Conservation (phyloP, 2,113 vertebrate species). For the Misgurnus anguillicaudatus region DNA sequence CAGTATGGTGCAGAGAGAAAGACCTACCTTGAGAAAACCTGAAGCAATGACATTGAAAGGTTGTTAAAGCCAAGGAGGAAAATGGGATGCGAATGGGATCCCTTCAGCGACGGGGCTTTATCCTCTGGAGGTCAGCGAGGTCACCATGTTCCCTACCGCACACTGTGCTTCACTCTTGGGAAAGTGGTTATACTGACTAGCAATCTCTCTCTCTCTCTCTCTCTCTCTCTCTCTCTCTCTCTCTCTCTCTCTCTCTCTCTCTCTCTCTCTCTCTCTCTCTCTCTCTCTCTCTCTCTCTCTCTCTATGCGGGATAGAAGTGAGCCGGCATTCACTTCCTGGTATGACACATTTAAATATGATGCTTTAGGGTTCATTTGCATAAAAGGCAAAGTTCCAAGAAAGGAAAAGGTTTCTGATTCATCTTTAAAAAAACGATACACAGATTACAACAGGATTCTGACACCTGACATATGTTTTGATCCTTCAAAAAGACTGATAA, state of each 20-base stretch:
- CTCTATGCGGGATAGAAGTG: constrained; percentile 44
- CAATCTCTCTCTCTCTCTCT: constrained; percentile 32
- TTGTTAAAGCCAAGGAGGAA: constrained; percentile 45
- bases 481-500: no score
- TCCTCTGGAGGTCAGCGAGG: not conserved
- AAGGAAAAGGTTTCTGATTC: constrained; percentile 5
- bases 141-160: constrained; percentile 29
- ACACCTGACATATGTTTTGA: no score
- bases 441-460: not conserved
- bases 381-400: constrained; percentile 55
- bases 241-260: no score
- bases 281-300: constrained; percentile 2
- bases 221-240: no score
- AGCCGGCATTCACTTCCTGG: constrained; percentile 57
- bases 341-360: constrained; percentile 56
- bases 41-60: constrained; percentile 60
- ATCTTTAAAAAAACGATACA: constrained; percentile 21
- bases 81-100: not conserved
- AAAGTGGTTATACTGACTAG: constrained; percentile 24
- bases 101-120: constrained; percentile 30
- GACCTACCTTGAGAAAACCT: constrained; percentile 46
- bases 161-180: constrained; percentile 17
- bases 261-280: no score
- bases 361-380: constrained; percentile 57
- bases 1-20: not conserved